Base-by-base conservation (phyloP, 1,140 invertebrate species). In the Tetragonula clypearis region DNA sequence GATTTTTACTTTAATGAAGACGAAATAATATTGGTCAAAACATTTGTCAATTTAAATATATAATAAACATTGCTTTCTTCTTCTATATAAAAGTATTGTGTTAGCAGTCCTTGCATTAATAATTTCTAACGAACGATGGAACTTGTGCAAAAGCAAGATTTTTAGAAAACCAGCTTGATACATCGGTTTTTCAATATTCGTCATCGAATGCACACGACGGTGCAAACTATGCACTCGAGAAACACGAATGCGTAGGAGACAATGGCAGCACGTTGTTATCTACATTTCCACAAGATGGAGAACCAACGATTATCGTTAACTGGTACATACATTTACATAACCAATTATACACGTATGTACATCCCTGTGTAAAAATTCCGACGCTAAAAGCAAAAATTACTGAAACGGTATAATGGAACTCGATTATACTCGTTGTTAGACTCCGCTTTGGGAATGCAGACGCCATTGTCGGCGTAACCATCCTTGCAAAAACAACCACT, bases 401-500 rank as follows among this genome's bases (percentile, higher is more conserved):
- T 49, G 6, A 49, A 49, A 9, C 41, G 41, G 41, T 49, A 60
- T 14, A 11, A 35, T 26, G 6, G 6, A 5, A n/a, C 2, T 15
- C 2, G 68, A 68, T 0, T 3, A 30, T 3, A 12, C 3, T 12
- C 15, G 0, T 0, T 62, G 1, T 60, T 23, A 55, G 84, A 88
- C 0, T 23, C 0, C 0, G 1, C 1, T 19, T 62, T 79, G 21
- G 58, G 41, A 17, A 89, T 68, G 35, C 88, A 89, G 1, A 1
- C 0, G 2, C 30, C 30, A 5, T 17, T 15, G 0, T 5, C 30
- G 8, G 78, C 87, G 26, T 76, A 89, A 4, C 68, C 80, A 0
- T 49, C 0, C 11, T 35, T 84, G 73, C 88, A 89, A 1, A 84
- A 88, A 35, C 87, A 89, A 4, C 0, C 74, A 15, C 86, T 84